phyloP scores from a whole-genome alignment of 2,113 vertebrate species.

The Malurus cyaneus region DNA sequence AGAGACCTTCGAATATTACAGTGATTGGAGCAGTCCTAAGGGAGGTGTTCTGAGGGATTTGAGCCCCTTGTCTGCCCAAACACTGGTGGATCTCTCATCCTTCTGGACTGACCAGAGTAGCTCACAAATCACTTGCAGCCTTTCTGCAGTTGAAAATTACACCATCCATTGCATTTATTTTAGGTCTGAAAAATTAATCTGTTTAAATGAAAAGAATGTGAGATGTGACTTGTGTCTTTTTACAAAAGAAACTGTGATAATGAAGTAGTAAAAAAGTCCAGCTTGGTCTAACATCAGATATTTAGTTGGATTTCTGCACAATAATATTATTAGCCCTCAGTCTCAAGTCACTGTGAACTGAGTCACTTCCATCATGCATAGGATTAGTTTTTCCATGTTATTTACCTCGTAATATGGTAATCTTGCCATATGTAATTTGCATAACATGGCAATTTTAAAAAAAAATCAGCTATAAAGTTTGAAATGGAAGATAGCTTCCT shows the following conservation, averaged over 20 bases:
- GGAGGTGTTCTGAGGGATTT: not conserved
- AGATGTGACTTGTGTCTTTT: not conserved
- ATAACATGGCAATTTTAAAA: fast-evolving
- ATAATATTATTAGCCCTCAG: not conserved
- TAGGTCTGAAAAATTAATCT: not conserved
- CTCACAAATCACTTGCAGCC: not conserved
- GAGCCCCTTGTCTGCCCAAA: not conserved
- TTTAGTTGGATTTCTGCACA: not conserved
- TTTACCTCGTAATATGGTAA: not conserved
- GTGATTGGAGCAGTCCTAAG: not conserved
- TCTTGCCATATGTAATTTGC: not conserved
- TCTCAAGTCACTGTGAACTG: not conserved
- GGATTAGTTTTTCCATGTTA: not conserved
- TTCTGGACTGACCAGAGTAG: not conserved
- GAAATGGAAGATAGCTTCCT: not conserved
- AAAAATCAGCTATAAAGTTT: not conserved
- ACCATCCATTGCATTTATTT: not conserved
- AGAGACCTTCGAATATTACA: not conserved
- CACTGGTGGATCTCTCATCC: not conserved
- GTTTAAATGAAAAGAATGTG: not conserved
- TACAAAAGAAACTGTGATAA: not conserved
- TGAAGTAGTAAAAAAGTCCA: not conserved
- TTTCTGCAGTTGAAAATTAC: not conserved
- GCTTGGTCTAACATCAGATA: not conserved
- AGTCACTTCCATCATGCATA: not conserved